Evolutionary conservation across 2,888 invertebrate genomes (phyloP).

Genomic region (Orchesella flavescens): DNA sequence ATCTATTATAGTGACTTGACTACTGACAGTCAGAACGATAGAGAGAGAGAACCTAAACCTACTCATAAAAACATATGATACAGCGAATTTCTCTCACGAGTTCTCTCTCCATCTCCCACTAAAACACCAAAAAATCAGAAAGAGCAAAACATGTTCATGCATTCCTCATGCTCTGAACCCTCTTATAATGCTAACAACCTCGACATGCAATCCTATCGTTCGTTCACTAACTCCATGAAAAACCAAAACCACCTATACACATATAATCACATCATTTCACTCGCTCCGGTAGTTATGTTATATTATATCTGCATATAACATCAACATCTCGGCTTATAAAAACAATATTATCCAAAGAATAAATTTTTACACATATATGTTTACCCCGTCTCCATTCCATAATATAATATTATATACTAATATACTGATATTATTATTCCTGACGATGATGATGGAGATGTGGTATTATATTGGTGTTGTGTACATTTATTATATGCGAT

Average conservation of each 20-base stretch:
- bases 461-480: no score
- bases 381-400: not conserved
- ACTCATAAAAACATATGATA: slow-evolving; percentile 6
- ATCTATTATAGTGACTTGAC: no score
- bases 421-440: not conserved
- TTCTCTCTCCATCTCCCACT: not conserved
- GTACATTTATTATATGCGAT: no score
- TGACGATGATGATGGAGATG: no score
- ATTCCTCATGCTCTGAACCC: slow-evolving; percentile 40
- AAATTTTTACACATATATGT: not conserved
- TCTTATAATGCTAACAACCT: slow-evolving; percentile 64
- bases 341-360: not conserved
- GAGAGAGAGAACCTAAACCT: no score
- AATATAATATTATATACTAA: not conserved
- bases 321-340: not conserved
- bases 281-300: not conserved
- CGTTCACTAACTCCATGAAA: slow-evolving; percentile 57
- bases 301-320: not conserved
- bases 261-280: slow-evolving; percentile 30
- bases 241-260: slow-evolving; percentile 40
- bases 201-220: slow-evolving; percentile 64
- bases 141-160: slow-evolving; percentile 19
- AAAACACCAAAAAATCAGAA: slow-evolving; percentile 23
- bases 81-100: slow-evolving; percentile 44
- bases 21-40: no score